Conservation (phyloP, 2,113 vertebrate genomes). For the Aptenodytes forsteri region DNA sequence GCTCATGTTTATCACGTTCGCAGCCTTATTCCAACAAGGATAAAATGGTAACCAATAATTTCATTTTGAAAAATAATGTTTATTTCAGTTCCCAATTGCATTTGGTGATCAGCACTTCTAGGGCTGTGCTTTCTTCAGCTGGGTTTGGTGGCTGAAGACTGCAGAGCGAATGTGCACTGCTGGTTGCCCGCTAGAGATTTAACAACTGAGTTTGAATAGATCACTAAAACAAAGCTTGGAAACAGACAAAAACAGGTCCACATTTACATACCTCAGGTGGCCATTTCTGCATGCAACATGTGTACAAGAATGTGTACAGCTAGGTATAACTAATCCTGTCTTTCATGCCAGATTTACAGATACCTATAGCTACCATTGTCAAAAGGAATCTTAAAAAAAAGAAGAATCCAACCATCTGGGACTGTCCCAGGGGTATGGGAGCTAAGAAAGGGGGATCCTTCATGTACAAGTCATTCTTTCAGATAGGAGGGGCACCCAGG, state of each 20-base stretch:
- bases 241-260: neutral
- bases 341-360: neutral
- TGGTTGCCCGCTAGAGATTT: neutral
- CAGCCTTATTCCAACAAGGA: neutral
- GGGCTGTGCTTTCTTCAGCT: neutral
- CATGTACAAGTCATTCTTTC: neutral
- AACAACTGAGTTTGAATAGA: neutral
- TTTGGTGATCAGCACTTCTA: neutral
- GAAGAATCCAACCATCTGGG: neutral
- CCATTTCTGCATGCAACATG: neutral
- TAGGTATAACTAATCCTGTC: neutral
- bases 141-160: neutral
- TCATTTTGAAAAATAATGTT: neutral
- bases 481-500: neutral
- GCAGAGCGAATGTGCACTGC: neutral
- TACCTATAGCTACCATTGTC: neutral
- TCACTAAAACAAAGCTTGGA: neutral
- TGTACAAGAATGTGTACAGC: neutral
- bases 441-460: neutral
- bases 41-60: neutral
- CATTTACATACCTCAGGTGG: neutral
- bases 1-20: neutral
- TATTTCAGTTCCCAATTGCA: neutral
- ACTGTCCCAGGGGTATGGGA: neutral
- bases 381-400: neutral